Conservation (phyloP, 1,140 invertebrate species). For the Mamestra configurata region DNA sequence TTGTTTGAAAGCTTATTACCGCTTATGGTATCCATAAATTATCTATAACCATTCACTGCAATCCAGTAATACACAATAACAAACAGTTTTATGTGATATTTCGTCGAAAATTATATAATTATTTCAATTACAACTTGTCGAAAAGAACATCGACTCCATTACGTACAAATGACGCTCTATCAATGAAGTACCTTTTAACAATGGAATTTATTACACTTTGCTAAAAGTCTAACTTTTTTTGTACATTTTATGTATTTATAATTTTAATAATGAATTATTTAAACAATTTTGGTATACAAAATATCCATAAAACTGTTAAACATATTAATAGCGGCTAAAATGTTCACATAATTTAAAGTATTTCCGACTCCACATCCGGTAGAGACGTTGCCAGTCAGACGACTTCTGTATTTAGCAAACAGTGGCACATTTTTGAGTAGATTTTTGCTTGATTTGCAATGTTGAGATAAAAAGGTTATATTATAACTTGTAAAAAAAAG, state of each 20-base stretch:
- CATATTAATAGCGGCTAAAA: neutral
- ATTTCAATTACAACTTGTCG: slow-evolving; percentile 70
- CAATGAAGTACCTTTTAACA: slow-evolving; percentile 74
- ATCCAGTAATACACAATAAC: slow-evolving; percentile 68
- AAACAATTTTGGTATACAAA: neutral
- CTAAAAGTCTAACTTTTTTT: slow-evolving; percentile 26
- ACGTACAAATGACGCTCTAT: slow-evolving; percentile 87
- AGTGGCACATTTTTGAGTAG: slow-evolving; percentile 53
- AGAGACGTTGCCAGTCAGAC: slow-evolving; percentile 83
- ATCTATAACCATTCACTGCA: slow-evolving; percentile 69
- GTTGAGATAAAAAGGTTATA: slow-evolving; percentile 22
- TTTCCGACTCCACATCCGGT: slow-evolving; percentile 64
- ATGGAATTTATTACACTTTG: slow-evolving; percentile 70
- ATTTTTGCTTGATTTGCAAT: slow-evolving; percentile 34
- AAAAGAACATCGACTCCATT: slow-evolving; percentile 86
- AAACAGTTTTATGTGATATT: slow-evolving; percentile 77
- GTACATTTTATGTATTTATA: slow-evolving; percentile 39
- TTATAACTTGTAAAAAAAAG: slow-evolving; percentile 17
- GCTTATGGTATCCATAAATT: slow-evolving; percentile 76
- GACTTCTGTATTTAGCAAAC: slow-evolving; percentile 85
- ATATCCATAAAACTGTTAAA: neutral
- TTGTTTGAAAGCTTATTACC: slow-evolving; percentile 73
- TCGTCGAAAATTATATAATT: slow-evolving; percentile 67
- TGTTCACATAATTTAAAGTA: slow-evolving; percentile 3
- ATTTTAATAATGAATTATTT: slow-evolving; percentile 23